Evolutionary conservation across 2,888 invertebrate species (phyloP).

Genomic region (Ennomos quercinarius): DNA sequence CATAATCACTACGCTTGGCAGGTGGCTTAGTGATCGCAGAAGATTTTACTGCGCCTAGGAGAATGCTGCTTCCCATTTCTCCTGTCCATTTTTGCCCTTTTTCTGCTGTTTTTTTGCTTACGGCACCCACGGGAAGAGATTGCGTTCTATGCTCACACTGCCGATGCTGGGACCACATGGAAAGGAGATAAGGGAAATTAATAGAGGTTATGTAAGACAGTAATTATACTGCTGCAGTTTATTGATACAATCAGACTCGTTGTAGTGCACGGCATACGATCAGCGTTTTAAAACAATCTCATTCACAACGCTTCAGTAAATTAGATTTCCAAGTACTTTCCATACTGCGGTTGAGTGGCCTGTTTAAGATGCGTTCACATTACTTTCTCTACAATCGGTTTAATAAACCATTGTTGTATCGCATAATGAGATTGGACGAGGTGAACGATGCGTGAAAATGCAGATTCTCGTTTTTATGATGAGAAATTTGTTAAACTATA

Average conservation of each 20-base stretch:
- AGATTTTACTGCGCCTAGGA: too few relatives aligned
- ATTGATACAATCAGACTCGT: neutral
- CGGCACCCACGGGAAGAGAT: too few relatives aligned
- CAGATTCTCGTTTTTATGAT: slow-evolving; percentile 32
- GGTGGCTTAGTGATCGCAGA: too few relatives aligned
- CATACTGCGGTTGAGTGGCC: slow-evolving; percentile 37
- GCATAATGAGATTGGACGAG: slow-evolving; percentile 34
- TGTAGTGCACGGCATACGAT: neutral
- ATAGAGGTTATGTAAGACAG: too few relatives aligned
- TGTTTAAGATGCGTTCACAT: slow-evolving; percentile 32
- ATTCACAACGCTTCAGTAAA: slow-evolving; percentile 21
- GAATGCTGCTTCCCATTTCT: too few relatives aligned
- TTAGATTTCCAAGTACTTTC: slow-evolving; percentile 35
- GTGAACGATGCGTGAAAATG: slow-evolving; percentile 38
- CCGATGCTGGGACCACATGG: too few relatives aligned
- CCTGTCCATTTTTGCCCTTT: too few relatives aligned
- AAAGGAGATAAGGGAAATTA: too few relatives aligned
- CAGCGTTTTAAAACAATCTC: neutral
- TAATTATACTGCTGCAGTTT: too few relatives aligned
- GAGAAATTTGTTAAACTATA: slow-evolving; percentile 29
- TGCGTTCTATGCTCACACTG: too few relatives aligned
- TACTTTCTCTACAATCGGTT: slow-evolving; percentile 41
- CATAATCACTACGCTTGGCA: too few relatives aligned
- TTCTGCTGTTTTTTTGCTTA: too few relatives aligned
- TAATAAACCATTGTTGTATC: slow-evolving; percentile 41